A percentile compares a stretch with the other conserved stretches of the same genome.
Evolutionary conservation across 2,113 vertebrate species (phyloP).

Genomic region (Ariopsis seemanni): DNA sequence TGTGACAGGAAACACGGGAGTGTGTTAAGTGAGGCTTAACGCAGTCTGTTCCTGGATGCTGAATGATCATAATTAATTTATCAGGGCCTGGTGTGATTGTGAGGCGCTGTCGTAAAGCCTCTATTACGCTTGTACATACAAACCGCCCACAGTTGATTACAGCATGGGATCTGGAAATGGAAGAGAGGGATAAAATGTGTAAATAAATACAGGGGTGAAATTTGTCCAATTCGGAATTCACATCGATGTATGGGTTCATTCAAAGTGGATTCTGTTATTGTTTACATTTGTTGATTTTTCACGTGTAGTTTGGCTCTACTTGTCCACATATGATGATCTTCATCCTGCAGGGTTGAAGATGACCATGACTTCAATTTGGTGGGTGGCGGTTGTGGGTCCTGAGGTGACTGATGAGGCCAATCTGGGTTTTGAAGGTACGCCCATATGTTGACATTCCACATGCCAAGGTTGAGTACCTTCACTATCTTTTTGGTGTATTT

Average conservation of each 20-base stretch:
- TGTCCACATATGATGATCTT: too few species aligned
- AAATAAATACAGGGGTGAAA: neutral
- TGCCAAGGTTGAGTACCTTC: too few species aligned
- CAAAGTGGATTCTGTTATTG: too few species aligned
- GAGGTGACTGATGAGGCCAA: too few species aligned
- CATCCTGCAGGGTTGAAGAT: too few species aligned
- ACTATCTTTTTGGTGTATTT: too few species aligned
- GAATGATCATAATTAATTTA: constrained; percentile 51
- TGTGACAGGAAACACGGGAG: neutral
- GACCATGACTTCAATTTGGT: too few species aligned
- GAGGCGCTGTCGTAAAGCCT: constrained; percentile 30
- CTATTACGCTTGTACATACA: constrained; percentile 38
- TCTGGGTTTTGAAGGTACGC: too few species aligned
- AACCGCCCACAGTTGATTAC: neutral
- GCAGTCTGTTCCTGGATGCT: constrained; percentile 21
- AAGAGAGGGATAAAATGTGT: neutral
- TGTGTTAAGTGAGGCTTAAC: constrained; percentile 31
- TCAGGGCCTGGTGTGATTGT: constrained; percentile 26
- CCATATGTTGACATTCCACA: too few species aligned
- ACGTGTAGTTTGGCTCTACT: too few species aligned
- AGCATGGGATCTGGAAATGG: neutral
- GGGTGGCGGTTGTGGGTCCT: too few species aligned
- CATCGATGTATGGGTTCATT: neutral
- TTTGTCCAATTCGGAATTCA: neutral
- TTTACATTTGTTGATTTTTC: too few species aligned